phyloP scores from a whole-genome alignment of 2,888 invertebrate species.

The Steinernema hermaphroditum region DNA sequence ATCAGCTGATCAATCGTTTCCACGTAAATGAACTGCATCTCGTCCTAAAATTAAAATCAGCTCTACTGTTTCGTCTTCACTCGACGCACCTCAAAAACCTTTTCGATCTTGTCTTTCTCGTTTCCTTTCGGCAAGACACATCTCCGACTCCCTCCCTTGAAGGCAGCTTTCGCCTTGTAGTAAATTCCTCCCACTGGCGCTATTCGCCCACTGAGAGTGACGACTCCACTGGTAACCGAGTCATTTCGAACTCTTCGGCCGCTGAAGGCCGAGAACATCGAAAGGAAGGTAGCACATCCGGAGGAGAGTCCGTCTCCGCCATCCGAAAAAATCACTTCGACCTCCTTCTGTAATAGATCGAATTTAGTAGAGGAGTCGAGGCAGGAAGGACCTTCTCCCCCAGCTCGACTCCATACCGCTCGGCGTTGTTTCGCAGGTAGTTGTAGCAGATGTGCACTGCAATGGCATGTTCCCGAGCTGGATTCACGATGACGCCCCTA shows the following conservation, averaged over 20 bases:
- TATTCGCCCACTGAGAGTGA: background rate
- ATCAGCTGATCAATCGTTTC: background rate
- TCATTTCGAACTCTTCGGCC: background rate
- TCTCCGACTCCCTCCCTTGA: background rate
- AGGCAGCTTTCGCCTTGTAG: background rate
- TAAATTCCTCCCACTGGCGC: background rate
- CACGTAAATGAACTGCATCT: background rate
- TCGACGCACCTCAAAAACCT: background rate
- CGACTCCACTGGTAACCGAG: background rate
- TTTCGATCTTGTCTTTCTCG: background rate
- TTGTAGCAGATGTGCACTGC: background rate
- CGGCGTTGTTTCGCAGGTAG: background rate
- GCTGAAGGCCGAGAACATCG: background rate
- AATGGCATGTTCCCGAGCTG: no score
- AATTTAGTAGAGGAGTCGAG: background rate
- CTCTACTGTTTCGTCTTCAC: background rate
- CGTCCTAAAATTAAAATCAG: background rate
- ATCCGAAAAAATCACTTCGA: background rate
- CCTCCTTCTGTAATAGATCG: background rate
- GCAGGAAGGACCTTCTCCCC: background rate
- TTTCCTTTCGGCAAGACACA: background rate
- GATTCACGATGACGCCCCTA: no score
- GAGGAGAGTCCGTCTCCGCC: background rate
- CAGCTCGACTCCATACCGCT: background rate
- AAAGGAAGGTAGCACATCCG: background rate